phyloP scores from a whole-genome alignment of 2,797 vertebrate species.

The Discoglossus pictus region DNA sequence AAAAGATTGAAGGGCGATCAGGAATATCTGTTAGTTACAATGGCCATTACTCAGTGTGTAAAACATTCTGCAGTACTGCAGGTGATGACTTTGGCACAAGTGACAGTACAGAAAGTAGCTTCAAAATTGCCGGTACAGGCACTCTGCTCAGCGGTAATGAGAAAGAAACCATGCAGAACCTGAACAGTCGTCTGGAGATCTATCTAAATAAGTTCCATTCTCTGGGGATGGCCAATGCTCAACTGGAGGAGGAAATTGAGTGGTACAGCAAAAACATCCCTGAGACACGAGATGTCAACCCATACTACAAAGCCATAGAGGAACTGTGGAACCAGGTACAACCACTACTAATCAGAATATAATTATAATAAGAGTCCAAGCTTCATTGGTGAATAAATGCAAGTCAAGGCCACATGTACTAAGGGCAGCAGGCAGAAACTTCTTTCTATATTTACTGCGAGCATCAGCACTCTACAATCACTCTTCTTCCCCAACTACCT shows the following conservation, averaged over 20 bases:
- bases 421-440: too few relatives aligned
- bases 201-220: conserved; percentile 72
- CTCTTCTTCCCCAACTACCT: too few relatives aligned
- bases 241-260: conserved; percentile 63
- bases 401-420: too few relatives aligned
- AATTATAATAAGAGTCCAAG: too few relatives aligned
- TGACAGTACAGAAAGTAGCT: neutral
- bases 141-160: conserved; percentile 56
- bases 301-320: conserved; percentile 22
- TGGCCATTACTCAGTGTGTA: too few relatives aligned
- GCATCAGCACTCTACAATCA: too few relatives aligned
- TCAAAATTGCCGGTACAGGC: neutral
- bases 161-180: conserved; percentile 79
- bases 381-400: neutral
- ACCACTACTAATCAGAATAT: neutral
- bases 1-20: too few relatives aligned
- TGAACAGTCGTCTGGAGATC: conserved; percentile 73
- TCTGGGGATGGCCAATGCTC: conserved; percentile 71
- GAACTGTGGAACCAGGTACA: conserved; percentile 23
- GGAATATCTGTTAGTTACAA: conserved; percentile 4
- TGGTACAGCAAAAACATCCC: conserved; percentile 29
- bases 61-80: too few relatives aligned
- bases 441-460: too few relatives aligned
- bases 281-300: conserved; percentile 15
- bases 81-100: conserved; percentile 29